These are phyloP conservation scores for Schlechtendalia chinensis DNA, from an alignment of 1,140 invertebrate species.

Conservation along the genomic window DNA sequence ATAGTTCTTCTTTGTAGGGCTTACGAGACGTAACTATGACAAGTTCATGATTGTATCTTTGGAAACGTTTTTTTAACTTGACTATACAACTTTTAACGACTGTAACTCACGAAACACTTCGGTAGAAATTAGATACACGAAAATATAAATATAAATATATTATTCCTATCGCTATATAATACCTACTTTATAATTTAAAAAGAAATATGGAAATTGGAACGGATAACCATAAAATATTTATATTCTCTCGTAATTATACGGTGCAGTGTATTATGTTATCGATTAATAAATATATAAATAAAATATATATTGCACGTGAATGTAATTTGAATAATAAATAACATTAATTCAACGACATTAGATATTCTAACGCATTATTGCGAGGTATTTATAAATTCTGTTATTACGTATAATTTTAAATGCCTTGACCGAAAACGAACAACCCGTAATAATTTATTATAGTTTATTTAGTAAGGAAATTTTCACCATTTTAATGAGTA, in stretches of 20 bases:
- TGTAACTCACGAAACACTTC: background rate
- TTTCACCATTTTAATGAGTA: no score
- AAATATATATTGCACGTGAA: background rate
- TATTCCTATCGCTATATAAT: background rate
- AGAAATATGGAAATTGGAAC: background rate
- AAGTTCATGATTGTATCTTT: background rate
- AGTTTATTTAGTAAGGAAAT: no score
- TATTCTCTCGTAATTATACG: background rate
- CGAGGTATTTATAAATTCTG: no score
- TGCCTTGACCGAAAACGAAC: no score
- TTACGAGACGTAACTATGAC: background rate
- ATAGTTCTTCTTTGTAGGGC: background rate
- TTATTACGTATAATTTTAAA: no score
- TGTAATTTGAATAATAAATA: background rate
- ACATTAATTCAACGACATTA: background rate
- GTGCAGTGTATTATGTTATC: background rate
- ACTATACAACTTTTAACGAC: background rate
- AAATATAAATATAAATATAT: background rate
- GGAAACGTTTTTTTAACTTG: constrained; percentile 4
- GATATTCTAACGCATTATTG: background rate
- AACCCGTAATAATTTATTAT: no score
- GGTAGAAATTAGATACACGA: background rate
- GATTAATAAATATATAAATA: background rate
- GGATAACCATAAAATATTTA: background rate
- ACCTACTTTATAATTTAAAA: background rate